phyloP scores from a whole-genome alignment of 2,113 vertebrate species.

The Poecile atricapillus region DNA sequence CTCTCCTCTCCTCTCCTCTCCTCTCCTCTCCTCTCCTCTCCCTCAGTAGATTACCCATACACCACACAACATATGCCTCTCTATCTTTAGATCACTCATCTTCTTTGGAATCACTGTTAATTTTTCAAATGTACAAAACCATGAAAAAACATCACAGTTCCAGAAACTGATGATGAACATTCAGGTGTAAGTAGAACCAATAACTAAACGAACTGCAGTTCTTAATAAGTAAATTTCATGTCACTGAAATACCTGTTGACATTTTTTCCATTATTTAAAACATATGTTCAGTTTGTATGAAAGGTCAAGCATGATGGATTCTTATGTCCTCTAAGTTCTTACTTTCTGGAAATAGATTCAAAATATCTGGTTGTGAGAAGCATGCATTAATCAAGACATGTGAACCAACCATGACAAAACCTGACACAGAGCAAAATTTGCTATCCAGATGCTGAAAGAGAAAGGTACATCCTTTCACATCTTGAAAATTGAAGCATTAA shows the following conservation, averaged over 20 bases:
- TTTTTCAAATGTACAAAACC: neutral
- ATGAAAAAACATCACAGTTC: slow-evolving; percentile 2
- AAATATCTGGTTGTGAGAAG: neutral
- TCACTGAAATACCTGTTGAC: slow-evolving; percentile 46
- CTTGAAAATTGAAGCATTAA: neutral
- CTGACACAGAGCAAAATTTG: neutral
- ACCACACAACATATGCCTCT: neutral
- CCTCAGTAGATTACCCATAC: neutral
- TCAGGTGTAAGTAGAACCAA: neutral
- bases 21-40: neutral
- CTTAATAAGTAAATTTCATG: slow-evolving; percentile 43
- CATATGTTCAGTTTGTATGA: neutral
- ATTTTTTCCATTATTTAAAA: slow-evolving; percentile 44
- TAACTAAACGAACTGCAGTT: slow-evolving; percentile 35
- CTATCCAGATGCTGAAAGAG: neutral
- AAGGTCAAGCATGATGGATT: neutral
- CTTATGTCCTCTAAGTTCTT: neutral
- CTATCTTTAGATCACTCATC: neutral
- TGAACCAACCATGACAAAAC: neutral
- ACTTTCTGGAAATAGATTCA: neutral
- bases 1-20: too few relatives aligned
- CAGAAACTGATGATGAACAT: neutral
- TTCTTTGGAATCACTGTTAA: neutral
- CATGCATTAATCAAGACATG: neutral
- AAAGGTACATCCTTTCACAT: neutral